Evolutionary conservation across 2,888 invertebrate genomes (phyloP), one percentile per base, ranked within the genome.

Genomic region (Nomada ferruginata): DNA sequence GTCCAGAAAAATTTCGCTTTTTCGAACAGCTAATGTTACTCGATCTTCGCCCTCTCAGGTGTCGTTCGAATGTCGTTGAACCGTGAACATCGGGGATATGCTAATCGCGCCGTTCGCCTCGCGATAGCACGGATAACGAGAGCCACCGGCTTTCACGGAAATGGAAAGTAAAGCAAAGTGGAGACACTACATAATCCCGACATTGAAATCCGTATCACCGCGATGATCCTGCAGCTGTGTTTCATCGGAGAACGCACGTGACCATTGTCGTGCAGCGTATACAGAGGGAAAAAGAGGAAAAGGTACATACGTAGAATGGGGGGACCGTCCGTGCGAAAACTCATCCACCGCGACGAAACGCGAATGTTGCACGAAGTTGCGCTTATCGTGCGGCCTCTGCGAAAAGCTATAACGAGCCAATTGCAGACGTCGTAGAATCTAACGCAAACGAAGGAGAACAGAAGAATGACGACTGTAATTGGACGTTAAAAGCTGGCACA

Each of bases 221-320:
- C 10, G 60, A 66, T 36, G 65, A 60, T 66, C 36, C 53, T 47
- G 53, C n/a, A 53, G 13, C 20, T 4, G 55, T 26, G 52, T 69
- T 50, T 76, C 50, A 11, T 72, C 64, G 50, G n/a, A 47, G 57
- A 47, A 18, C 44, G 13, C 69, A 23, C 26, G 13, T n/a, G 11
- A 29, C 87, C 87, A 92, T 92, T 92, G 92, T 92, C 89, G 84
- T 65, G 57, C 78, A 78, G 66, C 61, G 47, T 65, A 70, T 60
- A 76, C 72, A 76, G 55, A 79, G 69, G 61, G 57, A 64, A 20
- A 59, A 36, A 65, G 57, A 68, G 57, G 64, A 50, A 59, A 36
- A 71, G 42, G 64, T 57, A 57, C 55, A 55, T 53, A 60, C 55
- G 59, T 53, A 60, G 47, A 44, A 29, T 55, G 20, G 55, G 18